Base-by-base conservation (phyloP, 2,888 invertebrate genomes). In the Odiellus spinosus region DNA sequence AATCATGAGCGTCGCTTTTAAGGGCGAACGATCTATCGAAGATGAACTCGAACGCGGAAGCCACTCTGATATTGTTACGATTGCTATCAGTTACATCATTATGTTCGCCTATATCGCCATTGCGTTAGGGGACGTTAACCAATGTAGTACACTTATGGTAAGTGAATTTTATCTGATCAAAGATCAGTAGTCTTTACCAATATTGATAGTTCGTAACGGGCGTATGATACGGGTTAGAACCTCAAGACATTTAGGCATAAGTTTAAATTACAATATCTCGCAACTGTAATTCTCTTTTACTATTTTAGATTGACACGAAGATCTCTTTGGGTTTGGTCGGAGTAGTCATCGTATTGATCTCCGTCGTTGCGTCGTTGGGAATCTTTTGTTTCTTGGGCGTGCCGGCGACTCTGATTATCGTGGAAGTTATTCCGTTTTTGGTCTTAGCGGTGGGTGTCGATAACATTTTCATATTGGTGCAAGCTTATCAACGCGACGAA, bases 401-500 rank as follows among this genome's bases (percentile, higher is more conserved):
- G 5, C 79, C 91, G 1, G 91, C 93, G 0, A 95, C 96, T 0
- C 71, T 98, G 46, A 96, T 98, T 63, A 95, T 96, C 58, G 83
- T 96, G 39, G 96, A 98, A 71, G 95, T 98, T 3, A 90, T 96
- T 53, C 98, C 98, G 1, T 99, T 99, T 73, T 71, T 99, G 46
- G 95, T 96, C 26, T 71, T 98, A 55, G 95, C 96, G 3, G 95
- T 98, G 2, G 98, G 98, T 2, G 95, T 98, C 0, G 96, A 98
- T 70, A 98, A 98, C 64, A 93, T 99, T 61, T 99, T 98, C 68
- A 93, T 98, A 57, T 73, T 98, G 46, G 95, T 98, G 42, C 93
- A 96, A 70, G 86, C 88, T 0, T 86, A 80, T 66, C 71, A 72
- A 65, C 69, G 91, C 38, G 85, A 85, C 61, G 71, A 72, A 2